phyloP scores from a whole-genome alignment of 1,140 invertebrate genomes.

The Panonychus citri region DNA sequence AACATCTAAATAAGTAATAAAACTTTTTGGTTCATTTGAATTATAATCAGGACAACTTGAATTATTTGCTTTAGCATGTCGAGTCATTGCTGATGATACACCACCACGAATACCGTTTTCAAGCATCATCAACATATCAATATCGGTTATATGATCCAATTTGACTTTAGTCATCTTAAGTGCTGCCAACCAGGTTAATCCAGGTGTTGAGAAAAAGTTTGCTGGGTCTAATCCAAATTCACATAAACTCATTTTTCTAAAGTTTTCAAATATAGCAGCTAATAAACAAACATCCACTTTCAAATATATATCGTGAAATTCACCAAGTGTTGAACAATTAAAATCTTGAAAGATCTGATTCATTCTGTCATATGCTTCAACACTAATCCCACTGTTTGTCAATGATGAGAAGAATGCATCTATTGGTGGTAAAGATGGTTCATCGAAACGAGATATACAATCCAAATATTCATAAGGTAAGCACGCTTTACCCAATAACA shows the following conservation, averaged over 20 bases:
- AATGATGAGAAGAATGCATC: background rate
- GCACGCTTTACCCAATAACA: background rate
- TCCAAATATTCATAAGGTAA: constrained; percentile 15
- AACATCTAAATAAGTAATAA: constrained; percentile 15
- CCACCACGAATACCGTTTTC: constrained; percentile 14
- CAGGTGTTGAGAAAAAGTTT: constrained; percentile 17
- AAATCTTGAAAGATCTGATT: constrained; percentile 16
- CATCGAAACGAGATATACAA: constrained; percentile 10
- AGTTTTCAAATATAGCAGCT: constrained; percentile 27
- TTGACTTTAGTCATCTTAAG: constrained; percentile 16
- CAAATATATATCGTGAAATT: constrained; percentile 25
- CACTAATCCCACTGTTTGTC: background rate
- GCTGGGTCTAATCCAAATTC: constrained; percentile 16
- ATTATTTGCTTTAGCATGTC: background rate
- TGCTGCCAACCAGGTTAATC: constrained; percentile 9
- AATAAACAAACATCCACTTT: constrained; percentile 22
- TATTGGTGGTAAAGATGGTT: constrained; percentile 10
- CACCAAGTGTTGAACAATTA: constrained; percentile 19
- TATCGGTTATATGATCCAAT: constrained; percentile 15
- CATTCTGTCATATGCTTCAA: background rate
- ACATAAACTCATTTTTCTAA: background rate
- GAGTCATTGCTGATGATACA: background rate
- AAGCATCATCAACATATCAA: constrained; percentile 16
- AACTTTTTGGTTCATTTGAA: constrained; percentile 2
- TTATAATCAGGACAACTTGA: constrained; percentile 14